A percentile compares a stretch with the other conserved stretches of the same genome.
These are phyloP conservation scores for Ostrea denselamellosa DNA, from an alignment of 1,140 invertebrate species.

Conservation along the genomic window DNA sequence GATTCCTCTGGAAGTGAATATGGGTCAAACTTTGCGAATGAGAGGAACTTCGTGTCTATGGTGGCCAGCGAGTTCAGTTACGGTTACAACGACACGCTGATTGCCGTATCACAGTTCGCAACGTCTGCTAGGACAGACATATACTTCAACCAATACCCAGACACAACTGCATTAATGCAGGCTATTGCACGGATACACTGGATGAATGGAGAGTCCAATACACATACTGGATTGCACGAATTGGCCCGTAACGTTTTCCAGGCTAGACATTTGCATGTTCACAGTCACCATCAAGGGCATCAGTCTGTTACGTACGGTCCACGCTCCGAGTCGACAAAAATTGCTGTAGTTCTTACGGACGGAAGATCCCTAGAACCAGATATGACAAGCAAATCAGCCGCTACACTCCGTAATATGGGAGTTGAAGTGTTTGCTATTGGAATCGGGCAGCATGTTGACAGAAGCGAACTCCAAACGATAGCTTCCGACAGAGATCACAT, in stretches of 20 bases:
- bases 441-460: conserved; percentile 26
- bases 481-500: conserved; percentile 40
- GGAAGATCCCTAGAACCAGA: conserved; percentile 45
- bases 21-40: conserved; percentile 38
- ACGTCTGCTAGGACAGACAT: conserved; percentile 6
- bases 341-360: conserved; percentile 55
- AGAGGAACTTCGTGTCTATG: conserved; percentile 43
- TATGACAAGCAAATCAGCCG: conserved; percentile 10
- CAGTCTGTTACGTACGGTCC: conserved; percentile 42
- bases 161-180: background rate
- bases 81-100: conserved; percentile 9
- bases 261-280: background rate
- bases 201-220: conserved; percentile 54
- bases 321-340: conserved; percentile 10
- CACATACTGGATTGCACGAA: conserved; percentile 32
- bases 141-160: conserved; percentile 29
- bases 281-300: conserved; percentile 35
- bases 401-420: conserved; percentile 3
- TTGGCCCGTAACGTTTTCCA: conserved; percentile 9
- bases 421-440: conserved; percentile 46
- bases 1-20: conserved; percentile 51
- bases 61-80: conserved; percentile 45
- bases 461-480: background rate
- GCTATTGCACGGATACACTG: conserved; percentile 43
- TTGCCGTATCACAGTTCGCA: conserved; percentile 41